Evolutionary conservation across 2,113 vertebrate genomes (phyloP).

Genomic region (Cheilinus undulatus): DNA sequence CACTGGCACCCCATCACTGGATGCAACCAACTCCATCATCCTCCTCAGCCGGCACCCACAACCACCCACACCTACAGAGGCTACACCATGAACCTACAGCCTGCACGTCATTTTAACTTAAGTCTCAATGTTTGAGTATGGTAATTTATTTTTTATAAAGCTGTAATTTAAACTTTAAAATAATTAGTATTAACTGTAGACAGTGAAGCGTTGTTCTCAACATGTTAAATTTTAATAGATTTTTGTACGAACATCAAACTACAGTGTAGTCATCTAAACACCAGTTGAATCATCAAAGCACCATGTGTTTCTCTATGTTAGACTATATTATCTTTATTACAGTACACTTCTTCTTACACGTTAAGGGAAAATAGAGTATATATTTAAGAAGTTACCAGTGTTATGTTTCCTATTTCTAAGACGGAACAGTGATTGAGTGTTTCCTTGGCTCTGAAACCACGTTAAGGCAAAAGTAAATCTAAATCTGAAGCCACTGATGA

Average conservation of each 20-base stretch:
- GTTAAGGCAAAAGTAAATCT: constrained; percentile 77
- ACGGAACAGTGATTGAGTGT: constrained; percentile 52
- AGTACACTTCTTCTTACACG: constrained; percentile 74
- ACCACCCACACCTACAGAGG: background rate
- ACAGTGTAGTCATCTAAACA: constrained; percentile 49
- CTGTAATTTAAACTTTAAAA: constrained; percentile 15
- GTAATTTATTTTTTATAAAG: constrained; percentile 19
- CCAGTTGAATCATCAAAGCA: constrained; percentile 52
- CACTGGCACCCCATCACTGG: constrained; percentile 41
- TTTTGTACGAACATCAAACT: constrained; percentile 63
- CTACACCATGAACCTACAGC: background rate
- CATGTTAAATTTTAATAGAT: constrained; percentile 52
- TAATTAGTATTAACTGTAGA: constrained; percentile 22
- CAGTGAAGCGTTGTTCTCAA: constrained; percentile 28
- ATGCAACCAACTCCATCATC: background rate
- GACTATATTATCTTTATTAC: constrained; percentile 73
- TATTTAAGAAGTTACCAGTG: constrained; percentile 46
- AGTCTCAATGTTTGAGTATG: background rate
- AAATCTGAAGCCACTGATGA: constrained; percentile 64
- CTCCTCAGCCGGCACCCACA: constrained; percentile 1
- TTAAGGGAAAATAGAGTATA: constrained; percentile 63
- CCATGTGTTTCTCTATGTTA: constrained; percentile 56
- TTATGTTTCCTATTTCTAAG: constrained; percentile 31
- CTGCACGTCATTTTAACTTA: background rate
- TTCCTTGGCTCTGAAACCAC: constrained; percentile 76